Percentiles rank a stretch among this genome's conserved stretches.
Conservation (phyloP, 1,140 invertebrate genomes). For the Campoletis sonorensis region DNA sequence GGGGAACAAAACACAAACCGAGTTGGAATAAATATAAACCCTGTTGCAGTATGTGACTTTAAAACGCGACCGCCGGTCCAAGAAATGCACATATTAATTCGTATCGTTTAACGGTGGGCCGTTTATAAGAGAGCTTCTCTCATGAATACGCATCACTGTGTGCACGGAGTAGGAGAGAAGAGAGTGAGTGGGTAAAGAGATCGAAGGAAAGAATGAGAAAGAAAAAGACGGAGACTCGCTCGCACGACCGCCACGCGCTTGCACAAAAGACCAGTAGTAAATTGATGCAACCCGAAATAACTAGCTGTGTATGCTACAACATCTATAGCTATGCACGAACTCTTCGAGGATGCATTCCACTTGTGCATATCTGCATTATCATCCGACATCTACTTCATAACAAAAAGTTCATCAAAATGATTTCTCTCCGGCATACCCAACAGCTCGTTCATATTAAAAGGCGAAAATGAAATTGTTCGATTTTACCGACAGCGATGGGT, state of each 20-base stretch:
- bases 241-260: constrained; percentile 54
- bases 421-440: not conserved
- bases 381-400: not conserved
- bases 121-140: constrained; percentile 70
- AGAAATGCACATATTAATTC: constrained; percentile 72
- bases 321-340: constrained; percentile 28
- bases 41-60: constrained; percentile 46
- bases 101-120: constrained; percentile 67
- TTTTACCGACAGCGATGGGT: no score
- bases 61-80: constrained; percentile 59
- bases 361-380: constrained; percentile 17
- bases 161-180: not conserved
- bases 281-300: constrained; percentile 64
- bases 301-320: constrained; percentile 29
- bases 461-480: no score
- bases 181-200: not conserved
- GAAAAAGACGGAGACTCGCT: not conserved
- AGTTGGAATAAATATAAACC: constrained; percentile 27
- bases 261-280: constrained; percentile 60
- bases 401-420: not conserved
- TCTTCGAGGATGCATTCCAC: constrained; percentile 3
- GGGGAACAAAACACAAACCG: constrained; percentile 43
- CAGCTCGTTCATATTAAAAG: not conserved
- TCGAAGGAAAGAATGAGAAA: not conserved
- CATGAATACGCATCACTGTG: constrained; percentile 67